These are phyloP conservation scores for Takifugu rubripes DNA, from an alignment of 2,797 vertebrate genomes.

Conservation along the genomic window DNA sequence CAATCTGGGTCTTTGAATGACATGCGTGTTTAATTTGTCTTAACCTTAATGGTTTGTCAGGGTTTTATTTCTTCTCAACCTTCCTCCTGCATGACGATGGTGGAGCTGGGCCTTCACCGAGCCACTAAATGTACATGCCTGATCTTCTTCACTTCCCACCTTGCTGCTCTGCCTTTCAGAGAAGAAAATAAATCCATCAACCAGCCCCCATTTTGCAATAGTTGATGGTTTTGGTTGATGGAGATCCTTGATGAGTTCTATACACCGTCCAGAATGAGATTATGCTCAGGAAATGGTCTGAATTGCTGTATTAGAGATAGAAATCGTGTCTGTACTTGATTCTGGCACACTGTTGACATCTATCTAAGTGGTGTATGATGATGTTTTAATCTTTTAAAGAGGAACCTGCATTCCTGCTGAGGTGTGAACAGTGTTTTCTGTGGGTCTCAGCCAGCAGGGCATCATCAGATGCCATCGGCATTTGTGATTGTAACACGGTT, in stretches of 20 bases:
- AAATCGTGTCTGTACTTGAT: slow-evolving; percentile 41
- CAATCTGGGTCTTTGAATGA: slow-evolving; percentile 50
- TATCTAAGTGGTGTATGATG: slow-evolving; percentile 53
- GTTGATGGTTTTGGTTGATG: slow-evolving; percentile 24
- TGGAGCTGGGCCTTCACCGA: slow-evolving; percentile 26
- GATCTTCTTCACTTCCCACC: slow-evolving; percentile 21
- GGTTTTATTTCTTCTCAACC: slow-evolving; percentile 43
- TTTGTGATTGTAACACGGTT: slow-evolving; percentile 36
- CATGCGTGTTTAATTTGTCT: slow-evolving; percentile 34
- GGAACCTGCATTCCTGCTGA: slow-evolving; percentile 47
- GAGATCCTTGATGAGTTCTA: slow-evolving; percentile 24
- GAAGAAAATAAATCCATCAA: slow-evolving; percentile 31
- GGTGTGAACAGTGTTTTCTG: slow-evolving; percentile 42
- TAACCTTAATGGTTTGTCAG: slow-evolving; percentile 46
- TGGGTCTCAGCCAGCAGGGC: slow-evolving; percentile 40
- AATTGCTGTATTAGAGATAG: slow-evolving; percentile 37
- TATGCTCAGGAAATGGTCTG: slow-evolving; percentile 27
- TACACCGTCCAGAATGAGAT: slow-evolving; percentile 26
- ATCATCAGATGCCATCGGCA: slow-evolving; percentile 32
- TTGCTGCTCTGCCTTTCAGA: background rate
- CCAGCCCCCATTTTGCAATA: slow-evolving; percentile 20
- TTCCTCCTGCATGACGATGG: slow-evolving; percentile 28
- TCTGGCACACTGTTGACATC: slow-evolving; percentile 50
- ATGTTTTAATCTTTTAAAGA: slow-evolving; percentile 45
- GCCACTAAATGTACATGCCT: slow-evolving; percentile 29